A percentile compares a stretch with the other conserved stretches of the same genome.
Conservation (phyloP, 2,797 vertebrate genomes). For the Sebastes cheni region DNA sequence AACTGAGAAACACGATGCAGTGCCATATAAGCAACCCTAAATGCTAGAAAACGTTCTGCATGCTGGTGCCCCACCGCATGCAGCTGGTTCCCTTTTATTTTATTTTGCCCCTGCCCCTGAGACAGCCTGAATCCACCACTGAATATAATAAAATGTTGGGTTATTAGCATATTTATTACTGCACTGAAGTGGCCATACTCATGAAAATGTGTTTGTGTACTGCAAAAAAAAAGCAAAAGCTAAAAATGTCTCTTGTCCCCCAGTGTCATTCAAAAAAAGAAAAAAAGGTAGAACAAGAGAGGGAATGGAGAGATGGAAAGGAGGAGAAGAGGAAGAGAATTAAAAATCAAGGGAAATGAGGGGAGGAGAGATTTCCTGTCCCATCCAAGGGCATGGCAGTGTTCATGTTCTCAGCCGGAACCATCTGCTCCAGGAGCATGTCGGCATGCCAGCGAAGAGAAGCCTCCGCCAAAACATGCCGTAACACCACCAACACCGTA, state of each 20-base stretch:
- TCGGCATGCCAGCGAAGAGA: slow-evolving; percentile 64
- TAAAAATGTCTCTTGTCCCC: neutral
- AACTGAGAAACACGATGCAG: neutral
- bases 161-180: slow-evolving; percentile 12
- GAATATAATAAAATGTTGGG: too few species aligned
- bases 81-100: neutral
- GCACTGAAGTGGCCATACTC: neutral
- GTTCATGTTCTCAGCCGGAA: slow-evolving; percentile 67
- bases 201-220: neutral
- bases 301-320: neutral
- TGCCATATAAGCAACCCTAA: neutral
- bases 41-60: neutral
- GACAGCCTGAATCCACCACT: neutral
- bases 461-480: slow-evolving; percentile 51
- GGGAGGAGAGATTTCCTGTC: slow-evolving; percentile 43
- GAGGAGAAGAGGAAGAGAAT: neutral
- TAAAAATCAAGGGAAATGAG: slow-evolving; percentile 24
- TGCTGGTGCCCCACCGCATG: neutral
- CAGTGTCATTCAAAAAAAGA: neutral
- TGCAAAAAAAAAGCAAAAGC: neutral
- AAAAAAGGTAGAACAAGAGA: neutral
- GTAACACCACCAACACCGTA: slow-evolving; percentile 32
- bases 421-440: slow-evolving; percentile 79
- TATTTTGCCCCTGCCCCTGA: neutral
- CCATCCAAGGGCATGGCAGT: slow-evolving; percentile 70